A percentile compares a stretch with the other conserved stretches of the same genome.
These are phyloP conservation scores for Takifugu rubripes DNA, from an alignment of 2,797 vertebrate species.

Conservation along the genomic window DNA sequence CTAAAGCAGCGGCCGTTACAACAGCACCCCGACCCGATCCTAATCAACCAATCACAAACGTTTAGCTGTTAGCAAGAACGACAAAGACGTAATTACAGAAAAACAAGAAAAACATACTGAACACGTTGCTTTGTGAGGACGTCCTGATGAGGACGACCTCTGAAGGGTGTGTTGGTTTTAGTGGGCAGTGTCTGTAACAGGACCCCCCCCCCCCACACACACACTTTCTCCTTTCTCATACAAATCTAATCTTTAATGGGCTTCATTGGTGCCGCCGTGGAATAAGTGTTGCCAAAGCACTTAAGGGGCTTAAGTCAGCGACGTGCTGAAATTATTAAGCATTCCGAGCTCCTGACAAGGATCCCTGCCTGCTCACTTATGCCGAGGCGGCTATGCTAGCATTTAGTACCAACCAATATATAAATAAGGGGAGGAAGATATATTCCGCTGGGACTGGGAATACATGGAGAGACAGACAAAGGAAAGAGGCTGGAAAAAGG, in stretches of 20 bases:
- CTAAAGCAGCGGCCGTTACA: slow-evolving; percentile 37
- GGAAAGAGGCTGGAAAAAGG: slow-evolving; percentile 5
- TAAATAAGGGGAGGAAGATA: slow-evolving; percentile 51
- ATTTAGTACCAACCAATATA: slow-evolving; percentile 67
- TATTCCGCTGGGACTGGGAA: slow-evolving; percentile 13
- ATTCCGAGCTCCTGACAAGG: slow-evolving; percentile 69
- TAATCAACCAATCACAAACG: slow-evolving; percentile 60
- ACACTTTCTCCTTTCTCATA: slow-evolving; percentile 32
- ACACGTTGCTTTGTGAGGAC: slow-evolving; percentile 33
- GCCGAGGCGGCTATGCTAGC: slow-evolving; percentile 62
- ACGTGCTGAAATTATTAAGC: slow-evolving; percentile 80
- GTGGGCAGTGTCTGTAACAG: slow-evolving; percentile 50
- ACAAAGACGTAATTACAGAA: slow-evolving; percentile 55
- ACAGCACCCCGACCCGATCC: slow-evolving; percentile 41
- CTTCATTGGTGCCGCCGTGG: slow-evolving; percentile 77
- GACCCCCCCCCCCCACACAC: slow-evolving; percentile 40
- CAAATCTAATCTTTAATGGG: slow-evolving; percentile 79
- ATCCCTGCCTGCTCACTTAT: slow-evolving; percentile 72
- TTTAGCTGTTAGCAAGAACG: slow-evolving; percentile 45
- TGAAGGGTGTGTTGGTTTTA: slow-evolving; percentile 64
- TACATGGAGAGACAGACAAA: slow-evolving; percentile 6
- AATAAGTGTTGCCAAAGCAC: slow-evolving; percentile 84
- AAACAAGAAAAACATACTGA: slow-evolving; percentile 35
- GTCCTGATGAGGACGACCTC: slow-evolving; percentile 52
- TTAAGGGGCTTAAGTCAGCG: slow-evolving; percentile 79